Evolutionary conservation across 2,797 vertebrate genomes (phyloP), one percentile per base, ranked within the genome.

Genomic region (Megaceryle alcyon): DNA sequence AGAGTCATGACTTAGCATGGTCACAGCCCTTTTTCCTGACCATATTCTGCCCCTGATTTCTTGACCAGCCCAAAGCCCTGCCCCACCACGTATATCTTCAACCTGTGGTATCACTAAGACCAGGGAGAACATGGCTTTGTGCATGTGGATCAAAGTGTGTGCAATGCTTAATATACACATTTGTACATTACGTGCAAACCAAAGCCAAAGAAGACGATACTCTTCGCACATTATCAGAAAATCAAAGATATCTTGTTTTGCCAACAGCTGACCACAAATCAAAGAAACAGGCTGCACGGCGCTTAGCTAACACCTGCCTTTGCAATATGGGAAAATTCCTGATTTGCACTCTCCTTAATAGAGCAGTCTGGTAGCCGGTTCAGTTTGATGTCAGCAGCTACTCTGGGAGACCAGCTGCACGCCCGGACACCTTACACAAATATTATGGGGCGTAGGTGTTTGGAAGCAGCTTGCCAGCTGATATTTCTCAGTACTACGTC

Each of bases 61-160:
- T 44, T 39, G 48, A 28, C 35, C 57, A 84, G 25, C 39, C 54
- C 7, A 0, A 22, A 68, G 28, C 25, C 26, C 43, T 60, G 35
- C 21, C 57, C 43, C 14, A 33, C 43, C 26, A 2, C 3, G 17
- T 21, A 4, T 28, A 19, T 63, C 35, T 33, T 85, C 29, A 31
- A 4, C 20, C 20, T 2, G 1, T 37, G 51, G 39, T 48, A 41
- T 56, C 0, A 0, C 72, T 44, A 8, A 37, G 49, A 37, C 9
- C 12, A 2, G 11, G 59, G 69, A 44, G 33, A 86, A n/a, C 6
- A 5, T 3, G 23, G 29, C 8, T 70, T 41, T 14, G 25, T 72
- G 64, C 69, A 12, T 88, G 88, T 64, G 44, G 31, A 70, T 80
- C 41, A n/a, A 78, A 61, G 21, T 31, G 19, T 43, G 53, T 70